These are phyloP conservation scores for Lycaena phlaeas DNA, from an alignment of 2,888 invertebrate genomes.

Conservation along the genomic window DNA sequence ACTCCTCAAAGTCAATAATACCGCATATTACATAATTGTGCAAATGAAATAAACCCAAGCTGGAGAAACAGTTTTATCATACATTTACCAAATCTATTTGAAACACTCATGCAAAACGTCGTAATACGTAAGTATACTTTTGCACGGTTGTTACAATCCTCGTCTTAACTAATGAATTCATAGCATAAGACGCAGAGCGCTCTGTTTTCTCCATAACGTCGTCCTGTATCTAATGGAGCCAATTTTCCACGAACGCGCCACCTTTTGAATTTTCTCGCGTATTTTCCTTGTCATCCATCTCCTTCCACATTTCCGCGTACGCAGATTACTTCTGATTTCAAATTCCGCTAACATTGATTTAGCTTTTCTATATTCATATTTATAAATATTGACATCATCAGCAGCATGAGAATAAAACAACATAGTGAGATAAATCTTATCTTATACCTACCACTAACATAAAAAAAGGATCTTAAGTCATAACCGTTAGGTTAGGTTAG, in stretches of 20 bases:
- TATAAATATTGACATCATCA: no score
- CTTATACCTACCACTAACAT: no score
- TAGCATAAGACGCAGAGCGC: constrained; percentile 4
- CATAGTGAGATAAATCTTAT: no score
- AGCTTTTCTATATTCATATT: constrained; percentile 23
- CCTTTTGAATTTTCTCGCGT: constrained; percentile 64
- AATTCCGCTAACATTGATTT: constrained; percentile 59
- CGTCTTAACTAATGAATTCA: constrained; percentile 11
- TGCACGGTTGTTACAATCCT: neutral
- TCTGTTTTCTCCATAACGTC: constrained; percentile 36
- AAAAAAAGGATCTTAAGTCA: no score
- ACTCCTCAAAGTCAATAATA: no score
- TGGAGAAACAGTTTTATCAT: no score
- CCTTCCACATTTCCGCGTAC: constrained; percentile 54
- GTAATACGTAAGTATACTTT: neutral
- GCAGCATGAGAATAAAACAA: no score
- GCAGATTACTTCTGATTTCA: constrained; percentile 67
- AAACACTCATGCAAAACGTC: no score
- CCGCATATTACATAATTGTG: no score
- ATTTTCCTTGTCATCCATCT: constrained; percentile 68
- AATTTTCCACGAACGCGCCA: constrained; percentile 60
- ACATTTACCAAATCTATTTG: no score
- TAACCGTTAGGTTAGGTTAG: no score
- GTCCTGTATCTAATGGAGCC: constrained; percentile 67
- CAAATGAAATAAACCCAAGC: no score